These are phyloP conservation scores for Procambarus clarkii DNA, from an alignment of 1,140 invertebrate genomes.

Conservation along the genomic window DNA sequence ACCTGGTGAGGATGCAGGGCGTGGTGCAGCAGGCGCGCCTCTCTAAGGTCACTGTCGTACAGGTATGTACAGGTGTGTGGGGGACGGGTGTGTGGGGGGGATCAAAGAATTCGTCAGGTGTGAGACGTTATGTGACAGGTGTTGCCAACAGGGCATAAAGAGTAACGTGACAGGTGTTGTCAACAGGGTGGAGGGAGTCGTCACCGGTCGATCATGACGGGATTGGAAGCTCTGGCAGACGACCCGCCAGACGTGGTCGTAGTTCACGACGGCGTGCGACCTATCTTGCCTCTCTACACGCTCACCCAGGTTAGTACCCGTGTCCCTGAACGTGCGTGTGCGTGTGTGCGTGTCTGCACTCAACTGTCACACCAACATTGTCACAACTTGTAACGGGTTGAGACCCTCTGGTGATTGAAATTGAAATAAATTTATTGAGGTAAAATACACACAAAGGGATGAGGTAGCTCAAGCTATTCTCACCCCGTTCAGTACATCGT, in stretches of 20 bases:
- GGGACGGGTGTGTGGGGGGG: background rate
- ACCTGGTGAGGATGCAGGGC: constrained; percentile 29
- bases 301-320: constrained; percentile 27
- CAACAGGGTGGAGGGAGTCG: constrained; percentile 20
- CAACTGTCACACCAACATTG: no score
- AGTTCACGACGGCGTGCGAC: constrained; percentile 48
- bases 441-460: no score
- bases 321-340: no score
- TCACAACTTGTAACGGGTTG: no score
- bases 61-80: constrained; percentile 7
- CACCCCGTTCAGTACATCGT: no score
- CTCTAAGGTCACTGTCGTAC: constrained; percentile 31
- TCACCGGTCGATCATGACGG: constrained; percentile 30
- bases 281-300: constrained; percentile 22
- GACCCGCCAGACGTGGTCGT: constrained; percentile 56
- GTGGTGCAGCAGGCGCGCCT: constrained; percentile 11
- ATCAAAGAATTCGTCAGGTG: background rate
- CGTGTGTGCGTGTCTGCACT: no score
- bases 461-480: no score
- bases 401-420: no score
- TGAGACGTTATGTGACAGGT: background rate
- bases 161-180: background rate
- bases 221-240: constrained; percentile 33
- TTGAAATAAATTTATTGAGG: no score
- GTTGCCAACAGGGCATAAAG: background rate